Base-by-base conservation (phyloP, 2,797 vertebrate species). In the Artibeus jamaicensis region DNA sequence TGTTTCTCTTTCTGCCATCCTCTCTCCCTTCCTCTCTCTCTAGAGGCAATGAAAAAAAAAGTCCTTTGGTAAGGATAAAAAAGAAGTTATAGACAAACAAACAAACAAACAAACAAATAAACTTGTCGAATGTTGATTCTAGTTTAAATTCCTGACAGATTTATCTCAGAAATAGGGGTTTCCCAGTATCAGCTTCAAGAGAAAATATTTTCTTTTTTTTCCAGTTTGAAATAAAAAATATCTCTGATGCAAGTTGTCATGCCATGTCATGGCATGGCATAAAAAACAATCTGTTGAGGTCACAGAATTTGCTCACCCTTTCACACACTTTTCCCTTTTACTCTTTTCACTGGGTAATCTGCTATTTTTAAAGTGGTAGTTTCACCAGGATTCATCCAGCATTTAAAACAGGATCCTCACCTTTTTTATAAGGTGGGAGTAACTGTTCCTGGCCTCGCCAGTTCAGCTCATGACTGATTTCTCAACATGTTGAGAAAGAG, bases 131-230 rank as follows among this genome's bases (percentile, higher is more conserved):
- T 73, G 57, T 68, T 73, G 74, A 91, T 77, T 95, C 32, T 46
- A 74, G 79, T 90, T 91, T 83, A 74, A 95, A 93, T 84, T 94
- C 62, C 57, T 74, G 42, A 90, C 85, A 91, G 42, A 18, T 89
- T 95, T 85, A 86, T 92, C 65, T 53, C 44, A 74, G 65, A 93
- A 96, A 67, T 42, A 91, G 91, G 29, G 29, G 50, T 55, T 81
- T 95, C 67, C 53, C 91, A 94, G 70, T 84, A 74, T 89, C 88
- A 88, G 44, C 90, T 96, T 94, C 9, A n/a, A 85, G 76, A 74
- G 44, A 74, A 96, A 71, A 37, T 57, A 82, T 82, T 95, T 95
- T 89, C 91, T 68, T 90, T 94, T 32, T 48, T 90, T 92, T 91
- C 73, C 46, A 89, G 55, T 83, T 94, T 89, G 68, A 94, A 96